Base-by-base conservation (phyloP, 2,888 invertebrate species). In the Amphipoea lucens region DNA sequence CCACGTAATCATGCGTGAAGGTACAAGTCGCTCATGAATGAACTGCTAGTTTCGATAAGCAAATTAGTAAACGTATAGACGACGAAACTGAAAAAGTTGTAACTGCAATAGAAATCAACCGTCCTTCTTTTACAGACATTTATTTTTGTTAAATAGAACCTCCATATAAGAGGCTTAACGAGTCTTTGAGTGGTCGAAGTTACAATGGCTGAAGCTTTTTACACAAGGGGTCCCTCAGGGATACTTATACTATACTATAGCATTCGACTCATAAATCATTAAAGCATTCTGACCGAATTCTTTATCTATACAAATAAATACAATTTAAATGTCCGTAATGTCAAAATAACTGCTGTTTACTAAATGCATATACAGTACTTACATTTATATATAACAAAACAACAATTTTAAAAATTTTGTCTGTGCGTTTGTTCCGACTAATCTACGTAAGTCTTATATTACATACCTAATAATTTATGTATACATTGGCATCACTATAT, bases 171-270 rank as follows among this genome's bases (percentile, higher is more conserved):
- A 76, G 48, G 79, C 84, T 85, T 79, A 75, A 12, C 14, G 20
- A 73, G 84, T 70, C 54, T n/a, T 67, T 48, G 48, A 57, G 29
- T 70, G 23, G 57, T 57, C 42, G 68, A 42, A 69, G 83, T 74
- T 42, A 78, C 79, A 86, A 84, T 73, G 42, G 66, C 42, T 60
- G 40, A 69, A 78, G 57, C 74, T 78, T 42, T 67, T 70, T 42
- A 60, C 45, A 74, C n/a, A 65, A 74, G 60, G 63, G 42, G 74
- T 79, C 75, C 65, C 73, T 29, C 66, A 54, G 63, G 69, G 60
- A 67, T 74, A 54, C 36, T 51, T 62, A 12, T 23, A 51, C 5
- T 20, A 4, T 40, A 48, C 29, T 68, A 72, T 60, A 66, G 48
- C 62, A 74, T 20, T 17, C 17, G 73, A 51, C 60, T 62, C 40